A percentile compares a stretch with the other conserved stretches of the same genome.
Conservation (phyloP, 2,797 vertebrate species). For the Pangasius larnaudii region DNA sequence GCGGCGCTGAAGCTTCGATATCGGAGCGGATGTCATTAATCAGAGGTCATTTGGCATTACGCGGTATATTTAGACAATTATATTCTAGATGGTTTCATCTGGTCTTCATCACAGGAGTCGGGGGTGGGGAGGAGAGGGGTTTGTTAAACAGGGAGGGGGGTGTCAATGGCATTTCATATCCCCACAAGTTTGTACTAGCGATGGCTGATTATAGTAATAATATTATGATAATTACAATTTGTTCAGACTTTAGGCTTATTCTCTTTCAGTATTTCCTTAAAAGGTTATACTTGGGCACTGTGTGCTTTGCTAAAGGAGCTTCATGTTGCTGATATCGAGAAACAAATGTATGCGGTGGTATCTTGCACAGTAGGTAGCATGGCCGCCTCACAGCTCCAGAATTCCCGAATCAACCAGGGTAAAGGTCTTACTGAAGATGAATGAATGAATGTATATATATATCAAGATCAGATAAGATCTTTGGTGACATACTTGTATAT, state of each 20-base stretch:
- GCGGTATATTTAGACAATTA: slow-evolving; percentile 56
- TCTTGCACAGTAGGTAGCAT: neutral
- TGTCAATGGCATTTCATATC: neutral
- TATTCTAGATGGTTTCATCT: slow-evolving; percentile 51
- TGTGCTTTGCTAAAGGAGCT: neutral
- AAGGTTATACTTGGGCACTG: neutral
- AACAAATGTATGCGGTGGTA: neutral
- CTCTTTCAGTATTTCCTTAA: neutral
- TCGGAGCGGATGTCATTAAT: slow-evolving; percentile 50
- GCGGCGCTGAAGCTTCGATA: slow-evolving; percentile 47
- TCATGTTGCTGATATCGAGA: neutral
- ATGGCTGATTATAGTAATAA: slow-evolving; percentile 1
- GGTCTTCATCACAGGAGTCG: slow-evolving; percentile 39
- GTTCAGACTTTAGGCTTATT: neutral
- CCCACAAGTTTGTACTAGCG: neutral
- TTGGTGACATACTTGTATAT: neutral
- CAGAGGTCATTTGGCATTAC: slow-evolving; percentile 40
- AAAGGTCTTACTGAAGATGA: neutral
- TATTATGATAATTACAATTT: neutral
- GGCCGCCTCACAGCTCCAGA: neutral
- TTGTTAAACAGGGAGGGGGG: neutral
- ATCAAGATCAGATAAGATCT: neutral
- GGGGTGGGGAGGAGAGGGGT: neutral
- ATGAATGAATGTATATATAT: neutral
- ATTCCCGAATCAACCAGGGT: neutral